A percentile compares a stretch with the other conserved stretches of the same genome.
Evolutionary conservation across 2,888 invertebrate genomes (phyloP).

Genomic region (Teleogryllus oceanicus): DNA sequence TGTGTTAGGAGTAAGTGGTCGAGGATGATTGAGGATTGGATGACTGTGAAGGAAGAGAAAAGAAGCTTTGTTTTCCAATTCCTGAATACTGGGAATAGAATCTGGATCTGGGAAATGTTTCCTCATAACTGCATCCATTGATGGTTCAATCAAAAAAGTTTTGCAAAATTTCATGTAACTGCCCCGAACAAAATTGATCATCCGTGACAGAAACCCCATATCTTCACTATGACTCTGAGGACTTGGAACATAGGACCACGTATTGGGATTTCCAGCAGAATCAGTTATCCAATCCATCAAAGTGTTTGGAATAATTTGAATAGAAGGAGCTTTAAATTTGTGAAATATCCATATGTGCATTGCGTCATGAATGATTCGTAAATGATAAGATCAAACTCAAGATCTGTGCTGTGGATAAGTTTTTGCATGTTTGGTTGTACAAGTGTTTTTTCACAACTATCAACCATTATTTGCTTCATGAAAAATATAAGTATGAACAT

Average conservation of each 20-base stretch:
- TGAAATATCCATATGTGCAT: background rate
- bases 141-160: constrained; percentile 1
- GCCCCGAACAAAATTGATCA: background rate
- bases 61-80: constrained; percentile 37
- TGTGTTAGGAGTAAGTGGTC: constrained; percentile 41
- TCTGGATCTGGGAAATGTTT: constrained; percentile 27
- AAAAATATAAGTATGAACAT: background rate
- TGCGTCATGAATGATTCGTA: background rate
- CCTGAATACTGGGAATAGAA: constrained; percentile 24
- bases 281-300: background rate
- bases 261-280: background rate
- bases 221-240: background rate
- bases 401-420: background rate
- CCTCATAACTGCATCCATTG: constrained; percentile 29
- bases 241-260: background rate
- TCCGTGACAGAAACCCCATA: background rate
- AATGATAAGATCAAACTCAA: background rate
- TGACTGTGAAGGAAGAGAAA: constrained; percentile 42
- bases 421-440: background rate
- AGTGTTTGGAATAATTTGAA: constrained; percentile 2
- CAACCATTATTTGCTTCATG: background rate
- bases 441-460: background rate
- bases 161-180: too few relatives aligned
- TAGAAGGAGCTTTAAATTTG: background rate
- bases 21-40: constrained; percentile 38